Base-by-base conservation (phyloP, 2,888 invertebrate species). In the Hirtodrosophila cameraria region DNA sequence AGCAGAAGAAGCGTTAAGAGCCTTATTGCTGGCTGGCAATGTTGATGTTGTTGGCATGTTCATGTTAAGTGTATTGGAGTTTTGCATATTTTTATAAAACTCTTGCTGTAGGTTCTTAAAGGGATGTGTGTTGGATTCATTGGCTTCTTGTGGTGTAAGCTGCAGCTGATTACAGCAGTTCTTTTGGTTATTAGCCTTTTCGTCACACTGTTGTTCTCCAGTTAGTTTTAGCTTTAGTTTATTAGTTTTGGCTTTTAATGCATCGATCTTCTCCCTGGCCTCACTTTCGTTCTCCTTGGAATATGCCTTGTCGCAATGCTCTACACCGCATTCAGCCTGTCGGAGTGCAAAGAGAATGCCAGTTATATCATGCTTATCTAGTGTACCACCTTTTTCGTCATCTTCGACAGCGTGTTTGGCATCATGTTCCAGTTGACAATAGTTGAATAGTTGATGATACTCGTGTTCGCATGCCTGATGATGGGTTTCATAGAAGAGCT, bases 181-280 rank as follows among this genome's bases (percentile, higher is more conserved):
- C n/a, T n/a, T n/a, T n/a, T n/a, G n/a, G n/a, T n/a, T n/a, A n/a
- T n/a, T n/a, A n/a, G n/a, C n/a, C n/a, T n/a, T n/a, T n/a, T n/a
- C n/a, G n/a, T n/a, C n/a, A n/a, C n/a, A n/a, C n/a, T n/a, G n/a
- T n/a, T n/a, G n/a, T n/a, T n/a, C n/a, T n/a, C n/a, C n/a, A n/a
- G n/a, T n/a, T n/a, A 70, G 23, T n/a, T 63, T 69, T 1, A 31
- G 12, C 33, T 58, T 63, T 0, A 70, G 33, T 0, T 0, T 6
- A 11, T n/a, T n/a, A 6, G 31, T 28, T 1, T 36, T 8, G 0
- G 2, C 13, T 1, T 31, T 7, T 2, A 64, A 39, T 6, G 3
- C 18, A 3, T 54, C 11, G 13, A 64, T 59, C 7, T 42, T 9
- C 3, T 28, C 18, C 11, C 13, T 50, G 42, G 65, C 65, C 0